These are phyloP conservation scores for Parthenolecanium corni DNA, from an alignment of 2,888 invertebrate species.

Conservation along the genomic window DNA sequence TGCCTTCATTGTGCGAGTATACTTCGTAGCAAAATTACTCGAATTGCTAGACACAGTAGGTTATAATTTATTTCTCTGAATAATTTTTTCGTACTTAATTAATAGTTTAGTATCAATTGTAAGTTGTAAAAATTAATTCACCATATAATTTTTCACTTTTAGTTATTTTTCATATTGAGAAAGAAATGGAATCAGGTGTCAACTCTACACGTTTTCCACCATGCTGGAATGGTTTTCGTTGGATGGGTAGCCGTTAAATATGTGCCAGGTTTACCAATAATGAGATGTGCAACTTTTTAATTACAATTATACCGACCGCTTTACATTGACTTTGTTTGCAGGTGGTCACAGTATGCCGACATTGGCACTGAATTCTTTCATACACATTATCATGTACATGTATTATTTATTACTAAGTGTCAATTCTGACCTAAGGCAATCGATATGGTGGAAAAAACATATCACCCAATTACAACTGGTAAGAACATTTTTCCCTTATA, in stretches of 20 bases:
- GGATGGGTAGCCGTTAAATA: slow-evolving; percentile 34
- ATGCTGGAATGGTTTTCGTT: slow-evolving; percentile 39
- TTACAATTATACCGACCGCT: not conserved
- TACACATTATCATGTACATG: slow-evolving; percentile 83
- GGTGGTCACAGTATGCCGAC: slow-evolving; percentile 80
- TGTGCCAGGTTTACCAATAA: slow-evolving; percentile 18
- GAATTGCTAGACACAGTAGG: slow-evolving; percentile 50
- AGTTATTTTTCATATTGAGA: slow-evolving; percentile 47
- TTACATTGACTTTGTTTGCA: slow-evolving; percentile 38
- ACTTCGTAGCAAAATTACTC: slow-evolving; percentile 47
- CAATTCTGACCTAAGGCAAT: slow-evolving; percentile 66
- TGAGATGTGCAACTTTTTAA: no score
- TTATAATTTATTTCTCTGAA: no score
- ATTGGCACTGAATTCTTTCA: slow-evolving; percentile 74
- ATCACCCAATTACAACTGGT: slow-evolving; percentile 74
- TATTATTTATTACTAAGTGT: slow-evolving; percentile 81
- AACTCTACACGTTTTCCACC: slow-evolving; percentile 49
- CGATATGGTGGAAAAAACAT: slow-evolving; percentile 71
- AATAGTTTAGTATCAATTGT: no score
- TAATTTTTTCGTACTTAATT: no score
- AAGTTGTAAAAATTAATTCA: not conserved
- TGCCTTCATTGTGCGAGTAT: slow-evolving; percentile 45
- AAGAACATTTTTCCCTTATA: slow-evolving; percentile 35
- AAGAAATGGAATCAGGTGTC: slow-evolving; percentile 49
- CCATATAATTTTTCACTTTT: slow-evolving; percentile 31